Conservation (phyloP, 2,797 vertebrate species). For the Macropus fuliginosus region DNA sequence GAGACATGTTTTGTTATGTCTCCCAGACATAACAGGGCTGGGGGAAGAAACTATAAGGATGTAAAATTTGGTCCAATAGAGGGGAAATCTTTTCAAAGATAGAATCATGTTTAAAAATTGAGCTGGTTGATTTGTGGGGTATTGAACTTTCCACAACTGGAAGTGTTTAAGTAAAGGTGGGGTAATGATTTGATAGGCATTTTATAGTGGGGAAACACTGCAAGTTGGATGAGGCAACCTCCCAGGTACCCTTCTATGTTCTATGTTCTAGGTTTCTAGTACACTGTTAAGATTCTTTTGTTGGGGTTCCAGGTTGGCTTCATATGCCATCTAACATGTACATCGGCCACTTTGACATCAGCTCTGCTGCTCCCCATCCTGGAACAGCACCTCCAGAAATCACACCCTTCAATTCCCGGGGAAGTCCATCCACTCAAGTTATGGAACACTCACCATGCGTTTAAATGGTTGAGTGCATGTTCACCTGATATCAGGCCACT, state of each 20-base stretch:
- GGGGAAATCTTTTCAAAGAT: neutral
- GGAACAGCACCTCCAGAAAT: neutral
- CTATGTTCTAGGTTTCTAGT: too few species aligned
- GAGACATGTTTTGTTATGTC: neutral
- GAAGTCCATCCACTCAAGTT: neutral
- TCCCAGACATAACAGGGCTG: neutral
- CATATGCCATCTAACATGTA: neutral
- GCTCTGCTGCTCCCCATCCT: neutral
- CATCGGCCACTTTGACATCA: neutral
- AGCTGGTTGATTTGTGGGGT: accelerated
- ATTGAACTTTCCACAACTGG: neutral
- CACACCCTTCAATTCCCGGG: accelerated
- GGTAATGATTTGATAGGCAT: too few species aligned
- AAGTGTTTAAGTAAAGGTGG: neutral
- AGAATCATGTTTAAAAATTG: neutral
- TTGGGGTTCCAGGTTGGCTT: neutral
- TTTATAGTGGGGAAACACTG: neutral
- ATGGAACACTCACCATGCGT: neutral
- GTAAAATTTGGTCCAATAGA: neutral
- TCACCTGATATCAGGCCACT: neutral
- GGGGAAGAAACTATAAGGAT: neutral
- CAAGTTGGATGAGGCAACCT: neutral
- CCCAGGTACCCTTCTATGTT: neutral
- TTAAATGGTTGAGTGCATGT: neutral
- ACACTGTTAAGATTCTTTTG: neutral